Evolutionary conservation across 2,113 vertebrate species (phyloP).

Genomic region (Hydrochoerus hydrochaeris): DNA sequence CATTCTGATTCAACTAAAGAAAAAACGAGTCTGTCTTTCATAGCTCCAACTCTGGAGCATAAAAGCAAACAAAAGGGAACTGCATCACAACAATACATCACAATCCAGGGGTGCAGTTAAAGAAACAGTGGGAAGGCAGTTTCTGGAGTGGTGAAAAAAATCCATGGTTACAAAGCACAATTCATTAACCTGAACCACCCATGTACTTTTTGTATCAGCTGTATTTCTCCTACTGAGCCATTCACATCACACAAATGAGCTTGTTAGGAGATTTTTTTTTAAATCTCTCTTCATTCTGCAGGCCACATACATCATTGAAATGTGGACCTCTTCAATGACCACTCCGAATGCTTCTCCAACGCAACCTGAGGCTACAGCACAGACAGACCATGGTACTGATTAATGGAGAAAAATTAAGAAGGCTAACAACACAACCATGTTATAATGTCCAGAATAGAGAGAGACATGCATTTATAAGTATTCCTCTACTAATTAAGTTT

Average conservation of each 20-base stretch:
- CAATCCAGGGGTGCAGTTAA: conserved; percentile 72
- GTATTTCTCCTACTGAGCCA: conserved; percentile 41
- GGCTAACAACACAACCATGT: neutral
- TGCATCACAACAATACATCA: conserved; percentile 67
- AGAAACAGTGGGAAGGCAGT: conserved; percentile 79
- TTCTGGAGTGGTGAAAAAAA: conserved; percentile 67
- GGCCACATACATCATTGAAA: neutral
- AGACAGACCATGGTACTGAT: neutral
- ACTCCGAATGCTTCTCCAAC: neutral
- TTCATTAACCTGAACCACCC: conserved; percentile 57
- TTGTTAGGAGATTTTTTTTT: neutral
- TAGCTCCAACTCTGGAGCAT: conserved; percentile 65
- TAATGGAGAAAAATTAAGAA: neutral
- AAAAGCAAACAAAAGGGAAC: conserved; percentile 82
- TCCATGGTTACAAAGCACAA: conserved; percentile 50
- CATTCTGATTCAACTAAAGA: conserved; percentile 85
- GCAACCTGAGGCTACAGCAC: neutral
- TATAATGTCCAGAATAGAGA: neutral
- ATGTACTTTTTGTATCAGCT: neutral
- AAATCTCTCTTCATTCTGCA: neutral
- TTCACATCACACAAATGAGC: conserved; percentile 36
- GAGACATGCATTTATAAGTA: neutral
- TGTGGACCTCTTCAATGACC: neutral
- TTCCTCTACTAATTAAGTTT: neutral
- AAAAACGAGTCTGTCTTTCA: conserved; percentile 83